Evolutionary conservation across 2,113 vertebrate genomes (phyloP).

Genomic region (Neotoma lepida): DNA sequence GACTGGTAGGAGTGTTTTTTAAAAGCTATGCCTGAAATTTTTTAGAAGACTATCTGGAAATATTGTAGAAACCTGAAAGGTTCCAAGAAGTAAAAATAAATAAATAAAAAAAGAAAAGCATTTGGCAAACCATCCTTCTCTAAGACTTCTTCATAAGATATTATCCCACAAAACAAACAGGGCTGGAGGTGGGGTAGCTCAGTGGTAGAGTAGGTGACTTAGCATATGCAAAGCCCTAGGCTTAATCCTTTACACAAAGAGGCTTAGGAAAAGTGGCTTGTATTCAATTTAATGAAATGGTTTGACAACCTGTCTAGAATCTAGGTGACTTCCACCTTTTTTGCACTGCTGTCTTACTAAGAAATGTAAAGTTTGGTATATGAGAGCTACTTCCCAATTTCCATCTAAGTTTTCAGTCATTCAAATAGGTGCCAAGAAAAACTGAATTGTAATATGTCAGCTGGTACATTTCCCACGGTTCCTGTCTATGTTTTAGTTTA

Average conservation of each 20-base stretch:
- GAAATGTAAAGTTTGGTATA: conserved; percentile 20
- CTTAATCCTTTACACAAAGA: neutral
- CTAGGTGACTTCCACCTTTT: conserved; percentile 30
- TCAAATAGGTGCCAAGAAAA: neutral
- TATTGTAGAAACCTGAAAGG: conserved; percentile 23
- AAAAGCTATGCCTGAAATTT: conserved; percentile 40
- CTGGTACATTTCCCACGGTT: conserved; percentile 13
- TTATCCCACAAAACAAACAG: conserved; percentile 55
- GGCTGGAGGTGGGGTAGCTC: neutral
- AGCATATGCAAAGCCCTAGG: neutral
- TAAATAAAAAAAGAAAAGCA: conserved; percentile 45
- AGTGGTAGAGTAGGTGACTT: neutral
- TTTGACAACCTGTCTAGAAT: neutral
- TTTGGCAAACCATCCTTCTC: neutral
- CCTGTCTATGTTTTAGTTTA: neutral
- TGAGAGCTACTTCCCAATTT: conserved; percentile 33
- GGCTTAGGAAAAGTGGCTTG: conserved; percentile 10
- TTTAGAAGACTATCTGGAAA: conserved; percentile 51
- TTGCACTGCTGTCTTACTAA: neutral
- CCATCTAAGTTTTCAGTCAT: conserved; percentile 42
- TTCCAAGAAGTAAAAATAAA: conserved; percentile 44
- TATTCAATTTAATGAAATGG: conserved; percentile 11
- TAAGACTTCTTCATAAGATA: conserved; percentile 25
- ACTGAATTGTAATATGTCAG: neutral
- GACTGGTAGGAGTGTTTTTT: conserved; percentile 10